A percentile compares a stretch with the other conserved stretches of the same genome.
These are phyloP conservation scores for Prosopocoilus inquinatus DNA, from an alignment of 2,888 invertebrate genomes.

Conservation along the genomic window DNA sequence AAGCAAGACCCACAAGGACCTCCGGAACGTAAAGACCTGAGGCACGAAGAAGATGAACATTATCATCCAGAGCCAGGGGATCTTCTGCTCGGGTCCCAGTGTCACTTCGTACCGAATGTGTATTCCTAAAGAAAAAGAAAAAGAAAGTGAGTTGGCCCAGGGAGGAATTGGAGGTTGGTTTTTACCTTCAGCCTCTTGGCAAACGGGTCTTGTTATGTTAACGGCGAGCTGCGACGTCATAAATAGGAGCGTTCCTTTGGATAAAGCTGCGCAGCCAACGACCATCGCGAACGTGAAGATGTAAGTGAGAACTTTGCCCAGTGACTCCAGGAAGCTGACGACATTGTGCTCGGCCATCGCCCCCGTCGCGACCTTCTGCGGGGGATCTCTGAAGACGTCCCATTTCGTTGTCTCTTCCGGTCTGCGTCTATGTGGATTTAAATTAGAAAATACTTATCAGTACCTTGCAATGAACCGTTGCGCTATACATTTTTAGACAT, in stretches of 20 bases:
- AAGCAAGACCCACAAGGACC: constrained; percentile 68
- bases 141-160: no score
- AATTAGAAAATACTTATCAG: no score
- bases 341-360: constrained; percentile 65
- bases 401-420: constrained; percentile 60
- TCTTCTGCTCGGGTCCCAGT: constrained; percentile 47
- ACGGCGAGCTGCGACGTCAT: constrained; percentile 65
- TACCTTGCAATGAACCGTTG: no score
- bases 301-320: constrained; percentile 68
- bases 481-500: no score
- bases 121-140: neutral
- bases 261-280: constrained; percentile 64
- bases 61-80: constrained; percentile 78
- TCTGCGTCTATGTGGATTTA: neutral
- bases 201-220: neutral
- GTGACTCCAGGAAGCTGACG: constrained; percentile 62
- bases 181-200: constrained; percentile 57
- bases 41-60: constrained; percentile 74
- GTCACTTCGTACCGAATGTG: neutral
- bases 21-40: constrained; percentile 70
- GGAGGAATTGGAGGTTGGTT: constrained; percentile 41
- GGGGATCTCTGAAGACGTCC: constrained; percentile 77
- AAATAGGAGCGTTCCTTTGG: constrained; percentile 72
- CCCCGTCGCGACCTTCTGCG: constrained; percentile 64
- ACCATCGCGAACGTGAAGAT: constrained; percentile 65